These are phyloP conservation scores for Lypha dubia DNA, from an alignment of 2,888 invertebrate genomes.

Conservation along the genomic window DNA sequence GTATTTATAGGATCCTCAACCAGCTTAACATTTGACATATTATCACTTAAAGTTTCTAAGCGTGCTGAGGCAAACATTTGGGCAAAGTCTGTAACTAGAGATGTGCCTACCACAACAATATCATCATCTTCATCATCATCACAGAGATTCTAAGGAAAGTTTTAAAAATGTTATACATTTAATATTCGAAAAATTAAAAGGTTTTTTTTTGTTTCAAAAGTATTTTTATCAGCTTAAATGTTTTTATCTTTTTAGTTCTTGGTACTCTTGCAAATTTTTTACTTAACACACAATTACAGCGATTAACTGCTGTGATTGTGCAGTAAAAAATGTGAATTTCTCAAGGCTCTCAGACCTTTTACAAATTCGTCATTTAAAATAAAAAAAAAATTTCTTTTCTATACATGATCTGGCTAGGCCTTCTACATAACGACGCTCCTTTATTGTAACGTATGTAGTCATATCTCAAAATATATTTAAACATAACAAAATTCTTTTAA, in stretches of 20 bases:
- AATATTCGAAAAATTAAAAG: not conserved
- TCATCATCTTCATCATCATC: constrained; percentile 66
- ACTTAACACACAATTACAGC: constrained; percentile 71
- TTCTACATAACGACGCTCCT: too few relatives aligned
- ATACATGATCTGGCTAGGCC: too few relatives aligned
- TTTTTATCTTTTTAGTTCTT: constrained; percentile 59
- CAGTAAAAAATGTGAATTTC: constrained; percentile 56
- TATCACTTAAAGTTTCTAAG: constrained; percentile 38
- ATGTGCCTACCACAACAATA: constrained; percentile 9
- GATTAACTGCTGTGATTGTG: constrained; percentile 77
- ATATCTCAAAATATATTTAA: too few relatives aligned
- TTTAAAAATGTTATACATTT: not conserved
- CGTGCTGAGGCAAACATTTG: constrained; percentile 42
- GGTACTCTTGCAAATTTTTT: constrained; percentile 56
- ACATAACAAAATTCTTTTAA: too few relatives aligned
- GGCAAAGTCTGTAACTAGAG: constrained; percentile 33
- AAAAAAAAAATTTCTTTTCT: too few relatives aligned
- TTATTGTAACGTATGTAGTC: too few relatives aligned
- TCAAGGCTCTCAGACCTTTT: constrained; percentile 79
- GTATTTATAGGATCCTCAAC: constrained; percentile 5
- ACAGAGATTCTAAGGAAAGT: constrained; percentile 59
- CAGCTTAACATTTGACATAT: constrained; percentile 43
- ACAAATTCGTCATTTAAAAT: constrained; percentile 77
- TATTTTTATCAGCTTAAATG: constrained; percentile 54
- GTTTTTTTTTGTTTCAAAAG: not conserved